Evolutionary conservation across 2,113 vertebrate genomes (phyloP).

Genomic region (Elanoides forficatus): DNA sequence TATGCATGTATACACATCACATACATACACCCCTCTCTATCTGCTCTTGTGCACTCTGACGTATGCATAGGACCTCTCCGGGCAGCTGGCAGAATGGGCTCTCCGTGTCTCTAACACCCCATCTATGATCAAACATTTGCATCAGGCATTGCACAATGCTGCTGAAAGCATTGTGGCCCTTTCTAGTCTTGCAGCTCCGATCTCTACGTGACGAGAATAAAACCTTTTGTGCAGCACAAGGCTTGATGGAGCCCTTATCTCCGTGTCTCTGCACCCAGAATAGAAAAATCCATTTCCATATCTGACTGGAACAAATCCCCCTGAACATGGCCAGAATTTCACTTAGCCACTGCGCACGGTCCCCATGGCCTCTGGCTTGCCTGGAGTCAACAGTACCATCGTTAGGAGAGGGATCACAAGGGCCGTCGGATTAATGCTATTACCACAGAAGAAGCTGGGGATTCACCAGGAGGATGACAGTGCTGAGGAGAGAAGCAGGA

Average conservation of each 20-base stretch:
- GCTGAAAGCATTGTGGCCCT: slow-evolving; percentile 7
- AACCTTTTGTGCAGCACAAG: slow-evolving; percentile 23
- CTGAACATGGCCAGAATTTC: not conserved
- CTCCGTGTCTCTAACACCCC: not conserved
- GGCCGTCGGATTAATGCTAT: not conserved
- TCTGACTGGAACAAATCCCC: not conserved
- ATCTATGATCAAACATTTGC: not conserved
- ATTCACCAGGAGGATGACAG: not conserved
- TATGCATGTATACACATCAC: not conserved
- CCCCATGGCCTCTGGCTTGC: not conserved
- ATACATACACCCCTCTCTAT: not conserved
- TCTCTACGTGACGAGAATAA: slow-evolving; percentile 38
- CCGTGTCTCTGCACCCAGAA: not conserved
- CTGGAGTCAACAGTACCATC: not conserved
- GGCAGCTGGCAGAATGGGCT: not conserved
- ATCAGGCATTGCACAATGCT: slow-evolving; percentile 9
- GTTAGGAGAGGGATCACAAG: not conserved
- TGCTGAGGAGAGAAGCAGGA: not conserved
- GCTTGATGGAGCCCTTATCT: slow-evolving; percentile 46
- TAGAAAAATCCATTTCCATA: slow-evolving; percentile 20
- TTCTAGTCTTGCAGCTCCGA: slow-evolving; percentile 3
- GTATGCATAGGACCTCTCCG: rapidly evolving
- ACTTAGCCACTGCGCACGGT: not conserved
- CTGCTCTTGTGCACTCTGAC: not conserved
- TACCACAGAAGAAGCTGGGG: not conserved